Base-by-base conservation (phyloP, 2,797 vertebrate genomes). In the Malurus splendens region DNA sequence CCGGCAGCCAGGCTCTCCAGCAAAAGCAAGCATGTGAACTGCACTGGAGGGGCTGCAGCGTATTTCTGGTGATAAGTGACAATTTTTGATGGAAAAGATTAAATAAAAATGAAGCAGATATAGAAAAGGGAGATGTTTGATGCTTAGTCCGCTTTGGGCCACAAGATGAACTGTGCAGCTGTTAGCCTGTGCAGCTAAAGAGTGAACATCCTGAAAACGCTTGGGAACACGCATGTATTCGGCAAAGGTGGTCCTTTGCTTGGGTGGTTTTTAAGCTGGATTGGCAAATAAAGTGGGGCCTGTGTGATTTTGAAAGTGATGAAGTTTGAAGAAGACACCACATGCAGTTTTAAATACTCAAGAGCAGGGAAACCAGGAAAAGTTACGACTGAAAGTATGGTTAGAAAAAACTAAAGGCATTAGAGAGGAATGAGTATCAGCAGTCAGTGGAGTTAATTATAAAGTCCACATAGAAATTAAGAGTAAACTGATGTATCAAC, bases 201-300 rank as follows among this genome's bases (percentile, higher is more conserved):
- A 42, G 52, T 8, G 54, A 44, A 25, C 56, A 24, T 23, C 47
- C 47, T 2, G 33, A 65, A 6, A 16, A 4, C 7, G 2, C 20
- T 36, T 39, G 52, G 79, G 56, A 74, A 7, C 23, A 14, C 0
- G 0, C 5, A 0, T 2, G 1, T 24, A 24, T 17, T 27, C 0
- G 0, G 52, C 36, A 51, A 54, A 45, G 24, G 32, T 25, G 3
- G 36, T 2, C 0, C 0, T 77, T 70, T 12, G 38, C 15, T 20
- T 61, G 30, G 1, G 4, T 36, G 10, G 19, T 5, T 25, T 41
- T 54, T 56, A 18, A 54, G 2, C 18, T 39, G 20, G 16, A 65
- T 23, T 24, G 39, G 51, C 36, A 50, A 48, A 18, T 50, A 27
- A 16, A 3, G 7, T 8, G 7, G 45, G 6, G 20, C 11, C 20